These are phyloP conservation scores for Porites lobata DNA, from an alignment of 92 coral and sea anemone species.

Conservation along the genomic window DNA sequence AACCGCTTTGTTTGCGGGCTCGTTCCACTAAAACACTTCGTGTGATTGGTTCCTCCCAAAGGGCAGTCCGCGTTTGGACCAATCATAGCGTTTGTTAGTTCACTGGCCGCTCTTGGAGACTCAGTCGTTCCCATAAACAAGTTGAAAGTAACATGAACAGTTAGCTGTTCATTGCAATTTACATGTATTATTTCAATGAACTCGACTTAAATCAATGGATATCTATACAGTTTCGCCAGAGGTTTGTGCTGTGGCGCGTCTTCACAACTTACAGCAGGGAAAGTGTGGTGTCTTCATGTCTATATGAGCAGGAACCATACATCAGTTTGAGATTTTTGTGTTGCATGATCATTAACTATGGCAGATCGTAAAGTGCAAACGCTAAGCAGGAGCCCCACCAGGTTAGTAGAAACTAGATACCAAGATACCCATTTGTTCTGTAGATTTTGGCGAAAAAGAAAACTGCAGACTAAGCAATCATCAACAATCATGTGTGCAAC, in stretches of 20 bases:
- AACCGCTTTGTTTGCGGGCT: slow-evolving; percentile 35
- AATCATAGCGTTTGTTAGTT: slow-evolving; percentile 58
- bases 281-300: neutral
- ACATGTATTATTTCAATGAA: too few species aligned
- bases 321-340: neutral
- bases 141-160: neutral
- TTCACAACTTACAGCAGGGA: neutral
- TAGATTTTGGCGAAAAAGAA: too few species aligned
- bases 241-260: too few species aligned
- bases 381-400: slow-evolving; percentile 8
- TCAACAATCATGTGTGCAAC: too few species aligned
- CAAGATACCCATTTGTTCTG: too few species aligned
- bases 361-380: slow-evolving; percentile 12
- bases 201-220: too few species aligned
- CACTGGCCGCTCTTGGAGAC: slow-evolving; percentile 21
- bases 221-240: too few species aligned
- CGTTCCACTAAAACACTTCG: slow-evolving; percentile 17
- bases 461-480: too few species aligned
- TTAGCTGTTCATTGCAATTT: neutral
- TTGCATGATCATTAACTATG: neutral
- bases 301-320: neutral
- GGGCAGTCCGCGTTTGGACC: slow-evolving; percentile 14
- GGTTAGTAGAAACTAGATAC: neutral
- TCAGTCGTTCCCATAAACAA: slow-evolving; percentile 39
- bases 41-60: slow-evolving; percentile 44